A percentile compares a stretch with the other conserved stretches of the same genome.
These are phyloP conservation scores for Caenorhabditis sp. DNA, from an alignment of 2,888 invertebrate species.

Conservation along the genomic window DNA sequence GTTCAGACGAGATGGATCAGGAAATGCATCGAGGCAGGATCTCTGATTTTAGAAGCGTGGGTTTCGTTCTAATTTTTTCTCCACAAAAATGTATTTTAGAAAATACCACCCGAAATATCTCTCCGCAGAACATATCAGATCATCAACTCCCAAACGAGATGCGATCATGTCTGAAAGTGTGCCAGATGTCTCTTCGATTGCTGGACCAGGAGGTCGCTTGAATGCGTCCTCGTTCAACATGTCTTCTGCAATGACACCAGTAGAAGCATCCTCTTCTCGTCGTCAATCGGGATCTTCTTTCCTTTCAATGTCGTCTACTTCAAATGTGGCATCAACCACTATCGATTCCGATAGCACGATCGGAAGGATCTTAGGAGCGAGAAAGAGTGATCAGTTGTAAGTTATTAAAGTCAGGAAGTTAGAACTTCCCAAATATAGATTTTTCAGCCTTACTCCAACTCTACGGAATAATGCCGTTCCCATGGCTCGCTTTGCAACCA, in stretches of 20 bases:
- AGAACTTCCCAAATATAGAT: not conserved
- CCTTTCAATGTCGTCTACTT: slow-evolving; percentile 22
- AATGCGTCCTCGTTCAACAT: slow-evolving; percentile 23
- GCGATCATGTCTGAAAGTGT: slow-evolving; percentile 21
- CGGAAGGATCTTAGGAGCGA: not conserved
- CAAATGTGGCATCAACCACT: slow-evolving; percentile 19
- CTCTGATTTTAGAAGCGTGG: slow-evolving; percentile 67
- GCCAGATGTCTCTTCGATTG: slow-evolving; percentile 60
- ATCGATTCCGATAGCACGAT: not conserved
- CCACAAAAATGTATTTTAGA: slow-evolving; percentile 25
- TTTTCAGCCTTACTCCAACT: slow-evolving; percentile 24
- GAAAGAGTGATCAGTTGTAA: slow-evolving; percentile 22
- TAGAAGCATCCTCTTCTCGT: slow-evolving; percentile 14
- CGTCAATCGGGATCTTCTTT: slow-evolving; percentile 13
- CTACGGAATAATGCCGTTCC: slow-evolving; percentile 7
- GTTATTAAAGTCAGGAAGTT: no score
- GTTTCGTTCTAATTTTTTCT: not conserved
- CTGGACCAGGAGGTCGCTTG: slow-evolving; percentile 53
- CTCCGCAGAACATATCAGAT: slow-evolving; percentile 35
- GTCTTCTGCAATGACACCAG: slow-evolving; percentile 14
- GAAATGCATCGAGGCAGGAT: slow-evolving; percentile 70
- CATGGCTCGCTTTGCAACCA: slow-evolving; percentile 5
- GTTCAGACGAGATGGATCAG: slow-evolving; percentile 75
- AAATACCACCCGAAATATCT: slow-evolving; percentile 61
- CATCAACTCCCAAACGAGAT: slow-evolving; percentile 56